A percentile compares a stretch with the other conserved stretches of the same genome.
phyloP scores from a whole-genome alignment of 2,113 vertebrate species.

The Lophura nycthemera region DNA sequence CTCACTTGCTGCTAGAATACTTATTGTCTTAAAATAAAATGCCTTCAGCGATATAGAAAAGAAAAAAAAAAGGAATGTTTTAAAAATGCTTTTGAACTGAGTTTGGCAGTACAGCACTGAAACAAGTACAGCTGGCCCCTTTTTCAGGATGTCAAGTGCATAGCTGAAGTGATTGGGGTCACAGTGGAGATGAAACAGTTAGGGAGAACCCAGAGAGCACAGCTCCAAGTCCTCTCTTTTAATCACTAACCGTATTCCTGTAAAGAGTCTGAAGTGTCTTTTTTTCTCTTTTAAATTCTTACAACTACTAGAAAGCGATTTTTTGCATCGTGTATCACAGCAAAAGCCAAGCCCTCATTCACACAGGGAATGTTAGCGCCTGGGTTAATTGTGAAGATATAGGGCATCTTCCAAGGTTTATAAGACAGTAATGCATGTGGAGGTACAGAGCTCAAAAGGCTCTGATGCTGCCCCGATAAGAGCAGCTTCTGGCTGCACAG shows the following conservation, averaged over 20 bases:
- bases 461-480: constrained; percentile 1
- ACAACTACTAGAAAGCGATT: neutral
- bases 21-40: constrained; percentile 7
- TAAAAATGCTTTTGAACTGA: constrained; percentile 1
- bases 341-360: constrained; percentile 43
- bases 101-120: neutral
- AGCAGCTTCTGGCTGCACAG: constrained; percentile 29
- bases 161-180: constrained; percentile 39
- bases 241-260: neutral
- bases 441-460: neutral
- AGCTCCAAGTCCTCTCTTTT: neutral
- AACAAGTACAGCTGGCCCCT: neutral
- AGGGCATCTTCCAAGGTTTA: constrained; percentile 12
- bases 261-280: neutral
- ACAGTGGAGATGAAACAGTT: neutral
- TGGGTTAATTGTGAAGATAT: constrained; percentile 40
- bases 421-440: constrained; percentile 5
- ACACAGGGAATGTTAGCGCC: constrained; percentile 36
- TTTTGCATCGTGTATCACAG: neutral
- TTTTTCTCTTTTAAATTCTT: neutral
- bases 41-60: neutral
- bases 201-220: neutral
- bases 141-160: constrained; percentile 32
- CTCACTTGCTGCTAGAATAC: neutral
- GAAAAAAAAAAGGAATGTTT: neutral